Evolutionary conservation across 2,888 invertebrate genomes (phyloP), one percentile per base, ranked within the genome.

Genomic region (Nomada fabriciana): DNA sequence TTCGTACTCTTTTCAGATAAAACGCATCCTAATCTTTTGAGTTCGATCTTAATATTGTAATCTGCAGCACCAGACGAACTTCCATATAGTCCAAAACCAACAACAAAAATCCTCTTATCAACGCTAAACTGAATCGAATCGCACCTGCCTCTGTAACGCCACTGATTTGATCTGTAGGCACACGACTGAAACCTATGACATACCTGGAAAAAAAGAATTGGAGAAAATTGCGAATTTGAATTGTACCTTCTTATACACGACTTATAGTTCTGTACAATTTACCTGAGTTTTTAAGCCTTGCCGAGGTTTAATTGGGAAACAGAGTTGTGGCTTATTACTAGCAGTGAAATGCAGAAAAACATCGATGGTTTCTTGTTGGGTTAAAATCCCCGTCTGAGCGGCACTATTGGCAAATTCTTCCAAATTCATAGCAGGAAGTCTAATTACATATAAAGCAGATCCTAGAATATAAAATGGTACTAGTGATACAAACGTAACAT

Each of bases 121-220:
- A 98, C 98, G 87, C 98, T 98, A 94, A 99, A 99, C 93, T 99
- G 98, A 93, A 99, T 99, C 77, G 98, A 98, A 94, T 99, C 99
- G 93, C 98, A 98, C 72, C 99, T 96, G 0, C 99, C 99, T 88
- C 99, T 95, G 94, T 99, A 99, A 74, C 99, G 96, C 99, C 99
- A 99, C 93, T 99, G 99, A 93, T 99, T 99, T 91, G 98, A 98
- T 89, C 99, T 96, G 94, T 98, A 99, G 5, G 99, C 99, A 91
- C 98, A 98, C 13, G 98, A 98, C 94, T 98, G 98, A 93, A 99
- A 99, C 93, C 99, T 96, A 94, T 98, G 98, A 91, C 98, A 98
- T 71, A 98, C 97, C 96, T 98, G 94, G 71, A 84, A 89, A 86
- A 81, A 78, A 73, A 64, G 43, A 59, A 55, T 43, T 20, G 23